Evolutionary conservation across 1,140 invertebrate species (phyloP), one percentile per base, ranked within the genome.

Genomic region (Oscheius sp.): DNA sequence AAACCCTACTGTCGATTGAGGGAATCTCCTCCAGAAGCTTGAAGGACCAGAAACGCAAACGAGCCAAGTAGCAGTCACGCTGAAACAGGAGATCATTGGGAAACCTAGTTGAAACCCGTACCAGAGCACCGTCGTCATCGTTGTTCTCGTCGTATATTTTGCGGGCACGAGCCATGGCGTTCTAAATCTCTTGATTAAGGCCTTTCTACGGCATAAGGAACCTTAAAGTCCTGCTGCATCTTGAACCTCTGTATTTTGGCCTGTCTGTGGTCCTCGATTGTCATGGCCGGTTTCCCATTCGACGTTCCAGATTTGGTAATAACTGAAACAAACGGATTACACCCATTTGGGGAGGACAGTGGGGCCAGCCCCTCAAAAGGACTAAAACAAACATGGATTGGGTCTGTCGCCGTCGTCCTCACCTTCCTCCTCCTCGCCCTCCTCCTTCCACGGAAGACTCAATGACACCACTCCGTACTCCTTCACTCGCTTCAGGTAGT

Each of bases 181-280:
- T 34, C 35, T 34, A 31, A 26, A 1, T 13, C 55, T n/a, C n/a
- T 59, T 59, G 23, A 13, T 59, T 13, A 10, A 23, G 15, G 23
- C 10, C 10, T 13, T 59, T 31, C 29, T 13, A 59, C 10, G 23
- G 23, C 15, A 10, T n/a, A 10, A n/a, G 38, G 10, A 10, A 42
- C 38, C 38, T 55, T 15, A 23, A 68, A 58, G 42, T 62, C 68
- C 13, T 62, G 38, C 34, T 72, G 55, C 28, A 46, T 62, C 73
- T 73, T 69, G 34, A 65, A 66, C 10, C 73, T 42, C n/a, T 75
- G 59, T 13, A 68, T 55, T 28, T 75, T 73, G 20, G 49, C 35
- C 18, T 26, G 18, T 13, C 74, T 32, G 26, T 45, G 74, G 49
- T 75, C 73, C 28, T 55, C 67, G 2, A 46, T 72, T 23, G 61